phyloP scores from a whole-genome alignment of 2,888 invertebrate species.

The Xestoiulus laeticollis region DNA sequence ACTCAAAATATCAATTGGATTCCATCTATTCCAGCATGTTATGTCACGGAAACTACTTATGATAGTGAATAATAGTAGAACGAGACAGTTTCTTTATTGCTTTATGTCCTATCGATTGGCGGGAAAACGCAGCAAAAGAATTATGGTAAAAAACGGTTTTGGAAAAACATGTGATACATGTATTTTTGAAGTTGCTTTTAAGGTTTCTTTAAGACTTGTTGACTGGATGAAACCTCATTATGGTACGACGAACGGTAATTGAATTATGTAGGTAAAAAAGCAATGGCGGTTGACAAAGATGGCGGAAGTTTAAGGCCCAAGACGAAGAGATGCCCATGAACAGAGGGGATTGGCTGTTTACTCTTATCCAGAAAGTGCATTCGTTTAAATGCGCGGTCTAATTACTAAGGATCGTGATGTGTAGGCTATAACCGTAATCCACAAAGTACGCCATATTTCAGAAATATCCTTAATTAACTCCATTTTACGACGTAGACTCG shows the following conservation, averaged over 20 bases:
- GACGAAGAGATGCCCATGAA: not conserved
- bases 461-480: slow-evolving; percentile 26
- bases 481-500: slow-evolving; percentile 14
- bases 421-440: slow-evolving; percentile 20
- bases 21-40: no score
- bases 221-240: not conserved
- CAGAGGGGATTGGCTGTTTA: not conserved
- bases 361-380: slow-evolving; percentile 11
- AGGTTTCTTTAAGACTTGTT: no score
- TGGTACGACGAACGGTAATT: no score
- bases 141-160: no score
- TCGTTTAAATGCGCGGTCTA: slow-evolving; percentile 26
- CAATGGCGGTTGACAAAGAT: not conserved
- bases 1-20: not conserved
- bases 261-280: not conserved
- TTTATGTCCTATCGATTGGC: no score
- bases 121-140: no score
- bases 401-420: slow-evolving; percentile 26
- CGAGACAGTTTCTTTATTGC: no score
- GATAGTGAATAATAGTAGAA: no score
- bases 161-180: no score
- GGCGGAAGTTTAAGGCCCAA: not conserved
- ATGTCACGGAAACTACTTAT: no score
- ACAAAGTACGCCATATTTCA: slow-evolving; percentile 20
- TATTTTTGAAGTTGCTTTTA: no score